Evolutionary conservation across 2,113 vertebrate genomes (phyloP).

Genomic region (Ptilonorhynchus violaceus): DNA sequence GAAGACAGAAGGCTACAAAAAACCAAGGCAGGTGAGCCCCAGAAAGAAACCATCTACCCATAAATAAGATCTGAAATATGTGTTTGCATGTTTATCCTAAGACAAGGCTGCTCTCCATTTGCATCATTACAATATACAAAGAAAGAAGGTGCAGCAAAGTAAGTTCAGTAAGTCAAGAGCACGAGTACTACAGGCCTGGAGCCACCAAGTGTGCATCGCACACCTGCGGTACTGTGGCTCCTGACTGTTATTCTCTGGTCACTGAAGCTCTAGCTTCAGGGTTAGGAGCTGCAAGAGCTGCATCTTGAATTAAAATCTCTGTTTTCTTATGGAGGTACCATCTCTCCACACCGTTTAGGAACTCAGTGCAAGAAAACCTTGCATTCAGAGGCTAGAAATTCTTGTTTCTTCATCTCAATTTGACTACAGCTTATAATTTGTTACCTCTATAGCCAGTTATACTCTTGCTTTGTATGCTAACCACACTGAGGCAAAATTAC

Average conservation of each 20-base stretch:
- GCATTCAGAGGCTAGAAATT: not conserved
- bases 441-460: not conserved
- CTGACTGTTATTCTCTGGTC: accelerated
- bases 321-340: not conserved
- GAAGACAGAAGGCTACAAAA: not conserved
- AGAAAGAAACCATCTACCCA: not conserved
- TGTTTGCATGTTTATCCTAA: not conserved
- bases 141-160: not conserved
- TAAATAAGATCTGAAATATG: not conserved
- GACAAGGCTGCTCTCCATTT: not conserved
- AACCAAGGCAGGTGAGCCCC: not conserved
- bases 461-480: not conserved
- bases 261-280: not conserved
- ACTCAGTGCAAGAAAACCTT: not conserved
- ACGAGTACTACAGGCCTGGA: not conserved
- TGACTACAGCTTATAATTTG: not conserved
- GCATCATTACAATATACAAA: not conserved
- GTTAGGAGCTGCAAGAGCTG: not conserved
- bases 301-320: not conserved
- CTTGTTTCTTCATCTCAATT: not conserved
- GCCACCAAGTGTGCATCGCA: accelerated
- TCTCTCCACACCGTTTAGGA: not conserved
- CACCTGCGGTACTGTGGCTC: accelerated
- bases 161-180: not conserved
- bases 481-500: not conserved